These are phyloP conservation scores for Leptopterna dolabrata DNA, from an alignment of 2,888 invertebrate species.

Conservation along the genomic window DNA sequence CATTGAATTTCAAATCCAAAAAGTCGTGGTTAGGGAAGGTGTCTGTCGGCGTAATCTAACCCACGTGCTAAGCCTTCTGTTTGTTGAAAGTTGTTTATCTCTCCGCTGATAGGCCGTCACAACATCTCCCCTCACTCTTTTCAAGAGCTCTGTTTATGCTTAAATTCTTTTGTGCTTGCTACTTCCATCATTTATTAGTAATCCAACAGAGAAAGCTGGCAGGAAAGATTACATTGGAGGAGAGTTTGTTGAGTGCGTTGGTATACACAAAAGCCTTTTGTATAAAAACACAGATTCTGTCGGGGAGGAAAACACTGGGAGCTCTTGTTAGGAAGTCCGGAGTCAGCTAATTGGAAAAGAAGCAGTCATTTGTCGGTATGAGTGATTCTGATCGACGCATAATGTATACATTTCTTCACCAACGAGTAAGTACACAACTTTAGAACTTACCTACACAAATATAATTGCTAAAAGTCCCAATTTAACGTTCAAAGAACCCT, in stretches of 20 bases:
- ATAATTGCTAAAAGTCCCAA: no score
- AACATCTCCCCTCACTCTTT: background rate
- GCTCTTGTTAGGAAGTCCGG: background rate
- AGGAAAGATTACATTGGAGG: background rate
- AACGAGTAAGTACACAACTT: no score
- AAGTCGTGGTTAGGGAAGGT: background rate
- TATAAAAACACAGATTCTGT: background rate
- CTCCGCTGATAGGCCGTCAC: conserved; percentile 7
- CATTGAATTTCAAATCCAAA: no score
- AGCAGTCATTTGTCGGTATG: background rate
- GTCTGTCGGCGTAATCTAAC: background rate
- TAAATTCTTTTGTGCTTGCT: conserved; percentile 22
- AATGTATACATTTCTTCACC: background rate
- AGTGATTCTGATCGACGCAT: background rate
- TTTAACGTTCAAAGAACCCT: no score
- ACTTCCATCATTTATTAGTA: conserved; percentile 26
- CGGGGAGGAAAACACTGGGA: background rate
- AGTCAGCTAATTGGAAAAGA: background rate
- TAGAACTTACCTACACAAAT: no score
- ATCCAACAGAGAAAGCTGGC: background rate
- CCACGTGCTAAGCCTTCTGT: conserved; percentile 11
- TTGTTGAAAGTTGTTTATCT: conserved; percentile 22
- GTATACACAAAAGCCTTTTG: background rate
- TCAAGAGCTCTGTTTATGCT: conserved; percentile 12
- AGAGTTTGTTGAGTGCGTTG: background rate